Conservation (phyloP, 2,888 invertebrate species). For the Pseudococcus viburni region DNA sequence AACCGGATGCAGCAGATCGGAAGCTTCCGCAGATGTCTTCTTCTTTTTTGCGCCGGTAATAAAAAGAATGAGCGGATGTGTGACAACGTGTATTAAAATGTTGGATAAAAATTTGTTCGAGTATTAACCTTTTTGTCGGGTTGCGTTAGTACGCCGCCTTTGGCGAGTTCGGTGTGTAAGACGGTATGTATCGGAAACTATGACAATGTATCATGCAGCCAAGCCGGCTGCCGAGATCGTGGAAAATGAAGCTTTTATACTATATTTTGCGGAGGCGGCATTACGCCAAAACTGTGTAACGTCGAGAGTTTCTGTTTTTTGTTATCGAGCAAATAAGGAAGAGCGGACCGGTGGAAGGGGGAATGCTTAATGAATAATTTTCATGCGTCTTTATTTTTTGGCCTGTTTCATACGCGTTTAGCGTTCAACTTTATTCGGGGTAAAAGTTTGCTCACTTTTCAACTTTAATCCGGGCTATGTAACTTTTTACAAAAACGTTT, state of each 20-base stretch:
- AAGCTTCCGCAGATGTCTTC: constrained; percentile 42
- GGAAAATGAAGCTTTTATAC: not conserved
- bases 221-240: not conserved
- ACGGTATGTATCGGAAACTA: constrained; percentile 22
- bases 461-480: constrained; percentile 28
- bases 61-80: constrained; percentile 43
- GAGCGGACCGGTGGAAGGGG: not conserved
- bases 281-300: constrained; percentile 27
- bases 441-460: constrained; percentile 23
- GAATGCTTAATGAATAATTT: constrained; percentile 37
- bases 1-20: constrained; percentile 47
- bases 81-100: constrained; percentile 45
- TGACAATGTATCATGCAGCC: not conserved
- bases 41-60: constrained; percentile 17
- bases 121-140: constrained; percentile 29
- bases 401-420: not conserved
- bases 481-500: constrained; percentile 8
- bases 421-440: not conserved
- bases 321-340: not conserved
- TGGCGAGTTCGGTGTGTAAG: constrained; percentile 8
- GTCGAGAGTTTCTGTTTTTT: constrained; percentile 16
- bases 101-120: constrained; percentile 36
- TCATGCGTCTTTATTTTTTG: constrained; percentile 18
- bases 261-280: constrained; percentile 29
- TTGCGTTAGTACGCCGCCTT: not conserved